Evolutionary conservation across 1,140 invertebrate species (phyloP).

Genomic region (Drosophila triauraria): DNA sequence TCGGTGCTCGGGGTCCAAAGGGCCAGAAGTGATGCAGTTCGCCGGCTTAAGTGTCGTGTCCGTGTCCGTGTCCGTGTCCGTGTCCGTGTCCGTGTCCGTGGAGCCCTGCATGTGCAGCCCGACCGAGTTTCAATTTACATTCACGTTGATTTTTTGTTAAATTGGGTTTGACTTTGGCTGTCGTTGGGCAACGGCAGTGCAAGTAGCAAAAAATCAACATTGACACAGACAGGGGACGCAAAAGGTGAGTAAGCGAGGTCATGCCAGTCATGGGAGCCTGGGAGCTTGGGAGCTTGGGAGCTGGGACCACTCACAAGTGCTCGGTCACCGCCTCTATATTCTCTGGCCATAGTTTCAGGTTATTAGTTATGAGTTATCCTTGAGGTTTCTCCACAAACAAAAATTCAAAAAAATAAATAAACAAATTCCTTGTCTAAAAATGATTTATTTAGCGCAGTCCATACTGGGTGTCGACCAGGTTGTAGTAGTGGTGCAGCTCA

Average conservation of each 20-base stretch:
- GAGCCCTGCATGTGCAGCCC: slow-evolving; percentile 21
- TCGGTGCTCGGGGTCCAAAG: neutral
- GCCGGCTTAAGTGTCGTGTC: slow-evolving; percentile 40
- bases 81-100: slow-evolving; percentile 9
- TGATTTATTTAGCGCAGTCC: too few species aligned
- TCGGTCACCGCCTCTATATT: slow-evolving; percentile 11
- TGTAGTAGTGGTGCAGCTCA: too few species aligned
- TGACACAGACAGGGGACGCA: slow-evolving; percentile 51
- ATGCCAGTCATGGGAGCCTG: neutral
- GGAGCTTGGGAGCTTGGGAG: neutral
- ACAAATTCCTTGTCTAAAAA: too few species aligned
- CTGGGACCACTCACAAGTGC: neutral
- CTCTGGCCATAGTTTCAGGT: slow-evolving; percentile 5
- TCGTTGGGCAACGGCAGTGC: slow-evolving; percentile 35
- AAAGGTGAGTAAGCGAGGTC: slow-evolving; percentile 49
- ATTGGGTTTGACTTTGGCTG: slow-evolving; percentile 76
- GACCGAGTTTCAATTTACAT: slow-evolving; percentile 75
- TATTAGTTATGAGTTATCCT: too few species aligned
- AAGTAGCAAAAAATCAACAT: slow-evolving; percentile 72
- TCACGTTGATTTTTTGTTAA: slow-evolving; percentile 81
- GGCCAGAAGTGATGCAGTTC: slow-evolving; percentile 39
- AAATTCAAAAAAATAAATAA: too few species aligned
- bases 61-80: slow-evolving; percentile 25
- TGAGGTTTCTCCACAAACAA: too few species aligned
- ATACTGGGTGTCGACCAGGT: too few species aligned